Evolutionary conservation across 2,888 invertebrate species (phyloP), one percentile per base, ranked within the genome.

Genomic region (Zaprionus obscuricornis): DNA sequence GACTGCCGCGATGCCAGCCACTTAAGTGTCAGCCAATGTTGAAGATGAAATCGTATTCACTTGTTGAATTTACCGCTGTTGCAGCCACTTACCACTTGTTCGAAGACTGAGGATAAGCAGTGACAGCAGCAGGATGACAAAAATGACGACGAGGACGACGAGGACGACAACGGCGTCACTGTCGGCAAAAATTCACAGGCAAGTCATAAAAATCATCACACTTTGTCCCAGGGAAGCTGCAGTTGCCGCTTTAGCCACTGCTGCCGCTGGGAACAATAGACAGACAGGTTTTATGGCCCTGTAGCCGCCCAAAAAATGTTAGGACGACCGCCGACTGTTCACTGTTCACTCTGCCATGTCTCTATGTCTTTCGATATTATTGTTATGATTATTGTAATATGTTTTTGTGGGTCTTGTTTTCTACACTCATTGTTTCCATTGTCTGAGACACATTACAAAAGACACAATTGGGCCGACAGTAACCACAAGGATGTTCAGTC

Each of bases 181-280:
- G 76, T 65, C 77, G 77, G 77, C 76, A 74, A 59, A 76, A 83
- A 71, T 49, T 75, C 73, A 79, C 68, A 79, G 84, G 67, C 82
- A 45, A 76, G 67, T 76, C 85, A 82, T 82, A 85, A 82, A 82
- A 82, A 50, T 69, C 74, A 85, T 85, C 81, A 85, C 82, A 82
- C 82, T 83, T 83, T 72, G 73, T 79, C 55, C 40, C 73, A 51
- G 68, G 60, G 66, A 68, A 67, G 50, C 54, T 70, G 67, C 2
- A 18, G 26, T 0, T 4, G 40, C 1, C 17, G 31, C 22, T 43
- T 45, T 34, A 47, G 58, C 17, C 43, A 37, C 37, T 20, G 42
- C 17, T 34, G 31, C 43, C 11, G 47, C 43, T 59, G 52, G 54
- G 42, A 85, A 79, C 78, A 79, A 82, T 68, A 46, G 50, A 24